Base-by-base conservation (phyloP, 2,797 vertebrate genomes). In the Sparus aurata region DNA sequence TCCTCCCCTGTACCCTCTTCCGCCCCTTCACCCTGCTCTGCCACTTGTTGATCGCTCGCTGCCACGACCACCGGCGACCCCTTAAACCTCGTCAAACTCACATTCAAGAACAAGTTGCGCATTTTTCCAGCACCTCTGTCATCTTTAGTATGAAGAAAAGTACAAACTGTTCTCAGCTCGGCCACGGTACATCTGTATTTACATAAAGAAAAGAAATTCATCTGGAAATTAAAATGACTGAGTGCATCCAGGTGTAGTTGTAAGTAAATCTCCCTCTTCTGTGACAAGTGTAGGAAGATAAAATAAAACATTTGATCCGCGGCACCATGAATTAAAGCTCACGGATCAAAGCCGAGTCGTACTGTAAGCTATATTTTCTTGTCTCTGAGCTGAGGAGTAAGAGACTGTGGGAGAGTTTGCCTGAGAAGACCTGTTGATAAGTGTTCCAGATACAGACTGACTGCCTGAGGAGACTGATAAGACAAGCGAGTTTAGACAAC, bases 401-500 rank as follows among this genome's bases (percentile, higher is more conserved):
- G 70, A 85, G 71, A 34, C 85, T 87, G 84, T 86, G 88, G 87
- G 90, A 90, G 87, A 88, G 81, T 88, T 80, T 67, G 64, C 66
- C 59, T 52, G 69, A 83, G 76, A 78, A 65, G 75, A 82, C 78
- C 76, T 79, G 60, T 80, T 87, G 92, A 93, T 91, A 91, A 85
- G 72, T 87, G 85, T 80, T 76, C 80, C 76, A 77, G 84, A 89
- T 86, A 82, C 74, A 46, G 70, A 78, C 61, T 10, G 78, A 69
- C 82, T 72, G 74, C 50, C 57, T 73, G 76, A 84, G 86, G 66
- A 87, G 85, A 80, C 84, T 79, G 92, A 94, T 94, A 93, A 93
- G 88, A 93, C 80, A 70, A 79, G 91, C 86, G 64, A 41, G 80
- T 72, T 86, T 57, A 93, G 78, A 93, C 93, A 95, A 83, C 87